Conservation (phyloP, 2,888 invertebrate species). For the Ferrisia virgata region DNA sequence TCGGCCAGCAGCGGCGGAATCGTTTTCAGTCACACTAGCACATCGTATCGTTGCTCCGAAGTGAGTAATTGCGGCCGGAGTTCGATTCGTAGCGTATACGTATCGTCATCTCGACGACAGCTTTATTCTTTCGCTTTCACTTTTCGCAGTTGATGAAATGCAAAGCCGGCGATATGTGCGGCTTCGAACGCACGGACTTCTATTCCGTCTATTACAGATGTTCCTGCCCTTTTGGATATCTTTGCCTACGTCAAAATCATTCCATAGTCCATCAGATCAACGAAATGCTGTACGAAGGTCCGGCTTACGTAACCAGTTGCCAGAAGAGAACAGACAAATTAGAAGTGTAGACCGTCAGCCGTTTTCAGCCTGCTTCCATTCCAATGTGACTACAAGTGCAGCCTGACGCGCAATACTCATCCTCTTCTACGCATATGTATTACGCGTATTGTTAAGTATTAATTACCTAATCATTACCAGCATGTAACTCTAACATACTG, state of each 20-base stretch:
- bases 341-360: neutral
- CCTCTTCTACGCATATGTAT: too few relatives aligned
- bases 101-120: neutral
- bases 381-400: too few relatives aligned
- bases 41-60: slow-evolving; percentile 22
- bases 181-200: slow-evolving; percentile 60
- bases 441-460: too few relatives aligned
- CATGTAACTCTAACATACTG: too few relatives aligned
- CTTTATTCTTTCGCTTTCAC: neutral
- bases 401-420: too few relatives aligned
- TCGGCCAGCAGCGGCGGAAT: slow-evolving; percentile 2
- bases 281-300: slow-evolving; percentile 55
- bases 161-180: slow-evolving; percentile 61
- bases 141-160: slow-evolving; percentile 57
- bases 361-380: neutral
- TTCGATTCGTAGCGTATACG: neutral
- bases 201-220: slow-evolving; percentile 64
- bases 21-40: slow-evolving; percentile 48
- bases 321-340: neutral
- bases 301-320: neutral
- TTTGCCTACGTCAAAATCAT: slow-evolving; percentile 60
- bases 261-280: slow-evolving; percentile 54
- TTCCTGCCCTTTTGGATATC: slow-evolving; percentile 61
- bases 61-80: neutral
- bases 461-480: too few relatives aligned